Conservation (phyloP, 2,888 invertebrate species). For the Mythimna loreyi region DNA sequence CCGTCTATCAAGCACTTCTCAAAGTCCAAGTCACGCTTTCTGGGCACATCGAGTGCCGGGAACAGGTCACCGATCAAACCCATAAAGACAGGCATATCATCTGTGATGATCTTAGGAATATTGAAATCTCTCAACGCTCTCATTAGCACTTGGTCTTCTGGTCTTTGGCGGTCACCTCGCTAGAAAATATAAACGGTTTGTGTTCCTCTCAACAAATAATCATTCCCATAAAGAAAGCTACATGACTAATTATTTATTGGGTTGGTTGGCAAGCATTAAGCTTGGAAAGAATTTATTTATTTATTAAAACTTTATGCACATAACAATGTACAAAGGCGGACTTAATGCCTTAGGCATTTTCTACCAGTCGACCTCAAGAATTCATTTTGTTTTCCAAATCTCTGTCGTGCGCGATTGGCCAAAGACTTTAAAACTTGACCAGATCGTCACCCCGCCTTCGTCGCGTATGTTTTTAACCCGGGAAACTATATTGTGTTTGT, state of each 20-base stretch:
- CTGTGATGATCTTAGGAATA: slow-evolving; percentile 98
- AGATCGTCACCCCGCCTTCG: no score
- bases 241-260: neutral
- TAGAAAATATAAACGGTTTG: slow-evolving; percentile 64
- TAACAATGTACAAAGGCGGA: no score
- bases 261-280: no score
- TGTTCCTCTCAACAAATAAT: neutral
- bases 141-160: slow-evolving; percentile 98
- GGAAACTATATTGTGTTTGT: neutral
- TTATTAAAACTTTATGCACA: no score
- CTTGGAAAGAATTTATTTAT: no score
- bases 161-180: slow-evolving; percentile 93
- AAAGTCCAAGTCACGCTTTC: slow-evolving; percentile 96
- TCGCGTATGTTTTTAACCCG: neutral
- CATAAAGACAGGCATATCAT: slow-evolving; percentile 98
- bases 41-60: slow-evolving; percentile 97
- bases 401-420: no score
- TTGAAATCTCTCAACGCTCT: slow-evolving; percentile 98
- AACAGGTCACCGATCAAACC: slow-evolving; percentile 98
- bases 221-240: neutral
- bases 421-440: no score
- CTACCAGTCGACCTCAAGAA: no score
- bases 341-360: no score
- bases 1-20: slow-evolving; percentile 95
- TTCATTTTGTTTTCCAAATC: neutral